Evolutionary conservation across 2,888 invertebrate genomes (phyloP).

Genomic region (Pasiphila rectangulata): DNA sequence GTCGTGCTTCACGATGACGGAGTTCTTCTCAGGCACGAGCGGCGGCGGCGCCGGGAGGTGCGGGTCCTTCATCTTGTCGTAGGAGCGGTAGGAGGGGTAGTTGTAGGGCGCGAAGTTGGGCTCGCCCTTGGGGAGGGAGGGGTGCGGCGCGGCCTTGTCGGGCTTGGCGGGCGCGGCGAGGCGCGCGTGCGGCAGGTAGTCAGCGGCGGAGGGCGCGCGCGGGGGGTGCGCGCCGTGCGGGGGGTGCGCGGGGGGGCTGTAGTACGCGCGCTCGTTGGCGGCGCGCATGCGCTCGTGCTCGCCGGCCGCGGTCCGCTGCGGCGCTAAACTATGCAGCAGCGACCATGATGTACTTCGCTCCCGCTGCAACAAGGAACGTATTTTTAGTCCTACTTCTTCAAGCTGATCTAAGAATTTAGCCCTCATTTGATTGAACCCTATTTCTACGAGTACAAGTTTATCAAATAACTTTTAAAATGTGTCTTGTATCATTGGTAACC

Average conservation of each 20-base stretch:
- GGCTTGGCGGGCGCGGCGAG: conserved; percentile 57
- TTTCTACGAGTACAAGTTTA: too few relatives aligned
- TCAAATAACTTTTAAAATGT: too few relatives aligned
- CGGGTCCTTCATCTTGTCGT: conserved; percentile 83
- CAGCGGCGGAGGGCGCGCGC: conserved; percentile 47
- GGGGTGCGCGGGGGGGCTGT: conserved; percentile 40
- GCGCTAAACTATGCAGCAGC: conserved; percentile 76
- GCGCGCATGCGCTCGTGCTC: conserved; percentile 46
- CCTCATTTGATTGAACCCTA: too few relatives aligned
- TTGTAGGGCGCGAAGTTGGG: conserved; percentile 85
- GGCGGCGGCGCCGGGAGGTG: conserved; percentile 85
- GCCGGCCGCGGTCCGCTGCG: conserved; percentile 56
- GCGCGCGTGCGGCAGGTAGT: conserved; percentile 55
- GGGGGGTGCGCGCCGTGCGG: conserved; percentile 38
- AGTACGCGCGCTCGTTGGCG: conserved; percentile 41
- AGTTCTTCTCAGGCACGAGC: conserved; percentile 86
- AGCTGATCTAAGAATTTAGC: too few relatives aligned
- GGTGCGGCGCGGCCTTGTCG: conserved; percentile 58
- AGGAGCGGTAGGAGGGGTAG: conserved; percentile 83
- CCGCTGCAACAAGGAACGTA: conserved; percentile 54
- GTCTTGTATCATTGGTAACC: too few relatives aligned
- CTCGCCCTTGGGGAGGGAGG: conserved; percentile 82
- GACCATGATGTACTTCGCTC: conserved; percentile 80
- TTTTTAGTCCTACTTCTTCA: too few relatives aligned
- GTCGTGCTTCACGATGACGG: conserved; percentile 90